Percentiles rank a stretch among this genome's conserved stretches.
Evolutionary conservation across 1,140 invertebrate species (phyloP).

Genomic region (Drosophila miranda): DNA sequence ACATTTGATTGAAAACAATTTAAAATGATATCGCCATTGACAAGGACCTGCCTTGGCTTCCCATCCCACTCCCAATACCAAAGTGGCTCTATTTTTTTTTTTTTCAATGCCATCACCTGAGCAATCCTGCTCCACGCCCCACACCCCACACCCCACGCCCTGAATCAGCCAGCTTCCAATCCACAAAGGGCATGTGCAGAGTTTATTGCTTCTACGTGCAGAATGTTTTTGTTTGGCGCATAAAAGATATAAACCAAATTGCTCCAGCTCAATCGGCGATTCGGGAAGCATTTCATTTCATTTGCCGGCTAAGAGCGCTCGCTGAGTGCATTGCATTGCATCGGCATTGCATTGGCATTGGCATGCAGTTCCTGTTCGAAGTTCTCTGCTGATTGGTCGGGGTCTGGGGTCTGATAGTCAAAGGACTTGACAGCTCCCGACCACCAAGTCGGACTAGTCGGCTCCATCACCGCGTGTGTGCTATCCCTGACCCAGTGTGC

Average conservation of each 20-base stretch:
- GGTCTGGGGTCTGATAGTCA: constrained; percentile 55
- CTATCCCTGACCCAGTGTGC: constrained; percentile 48
- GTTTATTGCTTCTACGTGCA: constrained; percentile 77
- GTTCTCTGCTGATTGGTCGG: background rate
- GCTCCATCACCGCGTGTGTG: constrained; percentile 8
- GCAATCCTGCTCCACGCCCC: too few species aligned
- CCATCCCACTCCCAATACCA: constrained; percentile 18
- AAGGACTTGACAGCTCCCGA: constrained; percentile 35
- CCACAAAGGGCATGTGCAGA: constrained; percentile 52
- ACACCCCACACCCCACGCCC: background rate
- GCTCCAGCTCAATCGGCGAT: constrained; percentile 55
- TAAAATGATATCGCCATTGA: constrained; percentile 71
- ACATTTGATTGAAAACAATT: constrained; percentile 79
- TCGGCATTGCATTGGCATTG: constrained; percentile 25
- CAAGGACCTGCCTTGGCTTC: constrained; percentile 6
- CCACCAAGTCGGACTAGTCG: background rate
- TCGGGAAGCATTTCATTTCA: constrained; percentile 59
- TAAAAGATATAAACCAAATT: constrained; percentile 73
- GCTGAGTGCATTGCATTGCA: constrained; percentile 22
- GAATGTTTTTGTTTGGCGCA: constrained; percentile 72
- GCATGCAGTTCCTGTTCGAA: constrained; percentile 36
- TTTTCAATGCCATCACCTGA: constrained; percentile 49
- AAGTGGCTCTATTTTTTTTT: constrained; percentile 48
- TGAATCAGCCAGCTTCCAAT: constrained; percentile 1
- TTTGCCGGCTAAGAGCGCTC: constrained; percentile 56